Base-by-base conservation (phyloP, 2,888 invertebrate genomes). In the Acheta domesticus region DNA sequence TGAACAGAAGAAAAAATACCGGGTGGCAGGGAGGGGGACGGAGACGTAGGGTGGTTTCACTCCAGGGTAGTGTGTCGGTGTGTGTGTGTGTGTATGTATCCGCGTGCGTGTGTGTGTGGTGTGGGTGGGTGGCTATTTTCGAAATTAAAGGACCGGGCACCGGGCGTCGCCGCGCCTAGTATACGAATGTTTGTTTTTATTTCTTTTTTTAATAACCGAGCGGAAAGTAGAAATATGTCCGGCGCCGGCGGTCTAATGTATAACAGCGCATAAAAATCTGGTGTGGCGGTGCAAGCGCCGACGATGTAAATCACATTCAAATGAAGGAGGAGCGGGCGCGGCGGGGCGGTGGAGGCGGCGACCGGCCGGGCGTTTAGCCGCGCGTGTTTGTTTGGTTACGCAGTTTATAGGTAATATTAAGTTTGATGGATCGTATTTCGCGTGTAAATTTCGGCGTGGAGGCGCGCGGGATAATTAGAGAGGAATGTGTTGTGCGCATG, bases 181-280 rank as follows among this genome's bases (percentile, higher is more conserved):
- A 62, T 62, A 62, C 14, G 62, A 14, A 62, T 62, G 62, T 16
- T 62, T 36, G 16, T 62, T 62, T 62, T 62, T 62, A 62, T 12
- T 62, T 62, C 62, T n/a, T 62, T 62, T 36, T 62, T 62, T 62
- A 62, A 62, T 62, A 62, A 62, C 62, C 62, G 62, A 62, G 62
- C 62, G 62, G 62, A 12, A 62, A 62, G 62, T 62, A 62, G 62
- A 62, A 62, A 62, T 62, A 62, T 62, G 16, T 62, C 62, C 62
- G 8, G n/a, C 62, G 62, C 14, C n/a, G 14, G 62, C 62, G 62
- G 16, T 62, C 62, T 62, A 62, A 62, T 62, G 62, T 62, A 62
- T 62, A 62, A 62, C 62, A 62, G 62, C n/a, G n/a, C 62, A 62
- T 62, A 19, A 62, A 62, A 62, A 62, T 62, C 62, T 62, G 62